Evolutionary conservation across 2,888 invertebrate genomes (phyloP).

Genomic region (Lottia gigantea): DNA sequence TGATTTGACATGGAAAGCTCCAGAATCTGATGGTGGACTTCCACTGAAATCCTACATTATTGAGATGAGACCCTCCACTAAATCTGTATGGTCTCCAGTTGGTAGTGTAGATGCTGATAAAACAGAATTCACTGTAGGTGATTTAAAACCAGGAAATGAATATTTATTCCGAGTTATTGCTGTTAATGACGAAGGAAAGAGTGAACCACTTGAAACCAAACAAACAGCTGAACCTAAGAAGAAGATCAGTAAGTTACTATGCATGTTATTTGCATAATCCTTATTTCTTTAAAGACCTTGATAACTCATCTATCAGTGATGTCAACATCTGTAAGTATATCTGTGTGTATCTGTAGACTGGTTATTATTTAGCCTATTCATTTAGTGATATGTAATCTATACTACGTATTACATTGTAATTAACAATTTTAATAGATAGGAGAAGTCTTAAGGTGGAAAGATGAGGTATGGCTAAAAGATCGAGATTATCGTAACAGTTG

Average conservation of each 20-base stretch:
- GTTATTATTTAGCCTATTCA: too few relatives aligned
- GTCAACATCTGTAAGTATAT: too few relatives aligned
- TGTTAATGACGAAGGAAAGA: constrained; percentile 90
- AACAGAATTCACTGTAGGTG: constrained; percentile 74
- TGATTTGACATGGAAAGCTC: constrained; percentile 74
- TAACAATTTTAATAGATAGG: too few relatives aligned
- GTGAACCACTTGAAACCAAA: constrained; percentile 81
- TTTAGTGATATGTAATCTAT: too few relatives aligned
- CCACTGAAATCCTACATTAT: constrained; percentile 60
- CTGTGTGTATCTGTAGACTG: too few relatives aligned
- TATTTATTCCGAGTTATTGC: constrained; percentile 90
- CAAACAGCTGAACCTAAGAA: constrained; percentile 55
- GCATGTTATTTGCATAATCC: not conserved
- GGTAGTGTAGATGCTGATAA: constrained; percentile 71
- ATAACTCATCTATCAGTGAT: too few relatives aligned
- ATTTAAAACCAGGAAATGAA: constrained; percentile 87
- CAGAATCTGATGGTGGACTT: constrained; percentile 62
- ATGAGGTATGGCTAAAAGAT: too few relatives aligned
- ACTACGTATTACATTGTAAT: too few relatives aligned
- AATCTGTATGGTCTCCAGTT: constrained; percentile 81
- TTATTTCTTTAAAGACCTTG: too few relatives aligned
- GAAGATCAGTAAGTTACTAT: constrained; percentile 48
- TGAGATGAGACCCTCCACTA: constrained; percentile 79
- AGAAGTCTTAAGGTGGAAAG: too few relatives aligned
- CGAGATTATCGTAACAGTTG: too few relatives aligned